Evolutionary conservation across 2,113 vertebrate genomes (phyloP).

Genomic region (Siniperca knerii): DNA sequence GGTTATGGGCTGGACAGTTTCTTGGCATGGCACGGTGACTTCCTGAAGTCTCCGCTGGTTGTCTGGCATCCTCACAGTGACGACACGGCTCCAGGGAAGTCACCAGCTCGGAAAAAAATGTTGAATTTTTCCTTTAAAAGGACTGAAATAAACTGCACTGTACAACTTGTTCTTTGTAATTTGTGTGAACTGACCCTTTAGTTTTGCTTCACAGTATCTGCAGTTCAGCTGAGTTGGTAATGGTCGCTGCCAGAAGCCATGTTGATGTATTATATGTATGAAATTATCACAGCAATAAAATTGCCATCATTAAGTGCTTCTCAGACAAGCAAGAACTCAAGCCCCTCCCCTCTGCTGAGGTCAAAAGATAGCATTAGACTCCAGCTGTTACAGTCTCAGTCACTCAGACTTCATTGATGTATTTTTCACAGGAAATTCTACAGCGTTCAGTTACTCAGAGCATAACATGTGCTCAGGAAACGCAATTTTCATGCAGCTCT

Average conservation of each 20-base stretch:
- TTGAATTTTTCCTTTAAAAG: neutral
- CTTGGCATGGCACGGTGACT: neutral
- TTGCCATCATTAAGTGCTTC: neutral
- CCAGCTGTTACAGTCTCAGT: neutral
- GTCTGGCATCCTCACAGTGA: neutral
- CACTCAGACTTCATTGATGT: neutral
- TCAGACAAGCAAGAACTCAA: neutral
- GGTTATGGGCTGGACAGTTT: neutral
- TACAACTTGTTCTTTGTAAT: neutral
- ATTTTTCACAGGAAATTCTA: constrained; percentile 5
- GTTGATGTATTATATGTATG: neutral
- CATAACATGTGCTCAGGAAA: neutral
- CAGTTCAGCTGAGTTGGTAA: neutral
- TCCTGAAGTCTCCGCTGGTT: neutral
- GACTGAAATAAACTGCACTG: neutral
- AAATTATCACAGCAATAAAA: no score
- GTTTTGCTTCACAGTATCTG: neutral
- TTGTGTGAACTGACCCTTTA: neutral
- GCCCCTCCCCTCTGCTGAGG: neutral
- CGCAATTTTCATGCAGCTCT: neutral
- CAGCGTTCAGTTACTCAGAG: neutral
- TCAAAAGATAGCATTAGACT: neutral
- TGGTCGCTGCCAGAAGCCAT: neutral
- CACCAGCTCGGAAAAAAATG: neutral
- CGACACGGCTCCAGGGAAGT: neutral